Conservation (phyloP, 2,888 invertebrate species). For the Pelosia muscerda region DNA sequence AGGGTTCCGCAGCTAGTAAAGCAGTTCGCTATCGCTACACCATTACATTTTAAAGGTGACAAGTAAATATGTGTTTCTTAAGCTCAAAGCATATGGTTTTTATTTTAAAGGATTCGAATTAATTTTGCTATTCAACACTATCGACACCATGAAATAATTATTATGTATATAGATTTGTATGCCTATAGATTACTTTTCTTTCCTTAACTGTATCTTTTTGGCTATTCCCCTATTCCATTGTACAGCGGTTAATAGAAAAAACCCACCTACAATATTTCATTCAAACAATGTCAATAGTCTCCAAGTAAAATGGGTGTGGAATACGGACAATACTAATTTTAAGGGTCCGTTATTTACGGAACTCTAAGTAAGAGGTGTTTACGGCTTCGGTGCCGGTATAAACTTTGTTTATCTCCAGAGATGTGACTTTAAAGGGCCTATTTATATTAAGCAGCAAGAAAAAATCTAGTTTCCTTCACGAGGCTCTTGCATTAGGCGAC, state of each 20-base stretch:
- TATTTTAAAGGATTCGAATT: not conserved
- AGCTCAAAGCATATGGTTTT: no score
- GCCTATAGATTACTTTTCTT: not conserved
- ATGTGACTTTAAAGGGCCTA: no score
- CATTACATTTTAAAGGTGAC: not conserved
- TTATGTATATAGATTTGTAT: not conserved
- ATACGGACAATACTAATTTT: not conserved
- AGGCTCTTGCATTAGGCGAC: no score
- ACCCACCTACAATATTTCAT: not conserved
- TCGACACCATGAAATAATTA: not conserved
- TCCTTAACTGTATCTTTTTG: not conserved
- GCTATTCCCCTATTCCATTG: not conserved
- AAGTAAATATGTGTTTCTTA: no score
- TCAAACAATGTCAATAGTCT: slow-evolving; percentile 1
- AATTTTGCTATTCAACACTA: not conserved
- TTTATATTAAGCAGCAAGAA: no score
- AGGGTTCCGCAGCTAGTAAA: not conserved
- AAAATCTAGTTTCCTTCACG: no score
- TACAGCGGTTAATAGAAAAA: not conserved
- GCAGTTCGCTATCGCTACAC: no score
- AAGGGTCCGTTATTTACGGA: not conserved
- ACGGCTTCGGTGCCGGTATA: not conserved
- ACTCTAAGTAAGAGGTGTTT: not conserved
- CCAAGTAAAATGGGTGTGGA: not conserved
- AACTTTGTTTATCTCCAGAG: not conserved